phyloP scores from a whole-genome alignment of 2,113 vertebrate genomes.

The Rhynchopsitta pachyrhyncha region DNA sequence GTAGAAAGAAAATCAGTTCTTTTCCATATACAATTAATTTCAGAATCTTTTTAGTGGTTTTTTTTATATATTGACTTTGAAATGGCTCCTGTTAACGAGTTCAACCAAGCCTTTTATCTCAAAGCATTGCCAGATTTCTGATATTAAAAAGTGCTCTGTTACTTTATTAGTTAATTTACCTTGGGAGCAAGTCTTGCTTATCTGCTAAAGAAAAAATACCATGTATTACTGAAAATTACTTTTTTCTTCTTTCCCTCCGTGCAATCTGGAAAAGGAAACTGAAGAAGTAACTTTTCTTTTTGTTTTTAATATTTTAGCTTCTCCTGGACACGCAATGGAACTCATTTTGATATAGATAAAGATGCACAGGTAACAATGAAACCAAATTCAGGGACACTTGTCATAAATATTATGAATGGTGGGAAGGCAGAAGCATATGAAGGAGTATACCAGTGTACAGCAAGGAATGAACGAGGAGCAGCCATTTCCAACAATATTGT shows the following conservation, averaged over 20 bases:
- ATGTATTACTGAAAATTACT: neutral
- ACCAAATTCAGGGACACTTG: constrained; percentile 87
- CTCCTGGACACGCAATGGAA: constrained; percentile 94
- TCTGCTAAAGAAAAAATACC: neutral
- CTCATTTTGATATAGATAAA: constrained; percentile 91
- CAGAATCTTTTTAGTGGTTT: neutral
- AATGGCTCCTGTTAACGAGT: neutral
- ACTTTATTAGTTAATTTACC: neutral
- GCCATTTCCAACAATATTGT: constrained; percentile 92
- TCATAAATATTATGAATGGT: constrained; percentile 88
- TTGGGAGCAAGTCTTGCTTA: neutral
- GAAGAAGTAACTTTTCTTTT: neutral
- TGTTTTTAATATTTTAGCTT: constrained; percentile 78
- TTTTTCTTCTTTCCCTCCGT: neutral
- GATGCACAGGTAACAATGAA: constrained; percentile 87
- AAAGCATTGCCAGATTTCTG: neutral
- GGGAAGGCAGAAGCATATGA: constrained; percentile 89
- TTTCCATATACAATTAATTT: neutral
- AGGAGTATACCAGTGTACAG: constrained; percentile 92
- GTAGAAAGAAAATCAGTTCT: neutral
- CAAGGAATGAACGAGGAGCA: constrained; percentile 91
- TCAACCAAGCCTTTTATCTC: neutral
- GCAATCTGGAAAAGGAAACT: neutral
- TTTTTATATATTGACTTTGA: neutral
- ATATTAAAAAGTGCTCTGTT: neutral